Conservation (phyloP, 2,113 vertebrate species). For the Guaruba guarouba region DNA sequence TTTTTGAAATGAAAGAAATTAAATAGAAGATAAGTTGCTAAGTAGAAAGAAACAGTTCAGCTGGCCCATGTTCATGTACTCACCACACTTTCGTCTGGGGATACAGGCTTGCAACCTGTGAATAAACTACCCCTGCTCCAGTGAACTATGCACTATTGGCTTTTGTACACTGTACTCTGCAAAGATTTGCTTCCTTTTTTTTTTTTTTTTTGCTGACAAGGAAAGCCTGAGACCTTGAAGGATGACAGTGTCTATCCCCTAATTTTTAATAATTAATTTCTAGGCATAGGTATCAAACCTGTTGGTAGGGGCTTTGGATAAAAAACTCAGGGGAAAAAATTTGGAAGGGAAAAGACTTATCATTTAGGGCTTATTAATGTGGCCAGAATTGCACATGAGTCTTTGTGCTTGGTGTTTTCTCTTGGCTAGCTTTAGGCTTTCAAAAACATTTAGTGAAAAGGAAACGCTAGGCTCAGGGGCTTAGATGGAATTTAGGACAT, state of each 20-base stretch:
- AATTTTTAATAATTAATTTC: neutral
- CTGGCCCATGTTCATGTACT: neutral
- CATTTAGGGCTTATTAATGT: neutral
- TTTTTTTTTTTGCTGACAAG: neutral
- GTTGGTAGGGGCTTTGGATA: neutral
- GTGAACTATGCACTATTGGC: neutral
- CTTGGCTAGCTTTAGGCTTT: neutral
- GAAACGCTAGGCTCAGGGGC: neutral
- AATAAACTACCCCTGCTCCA: neutral
- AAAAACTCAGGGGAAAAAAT: neutral
- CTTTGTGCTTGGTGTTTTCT: conserved; percentile 6
- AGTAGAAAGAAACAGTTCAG: neutral
- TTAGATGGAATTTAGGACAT: conserved; percentile 29
- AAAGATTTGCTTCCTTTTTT: neutral
- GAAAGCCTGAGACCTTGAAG: neutral
- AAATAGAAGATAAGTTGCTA: neutral
- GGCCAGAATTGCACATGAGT: neutral
- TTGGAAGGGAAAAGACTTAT: conserved; percentile 8
- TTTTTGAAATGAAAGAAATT: neutral
- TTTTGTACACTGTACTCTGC: accelerated
- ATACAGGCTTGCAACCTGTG: neutral
- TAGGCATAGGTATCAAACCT: neutral
- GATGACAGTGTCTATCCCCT: neutral
- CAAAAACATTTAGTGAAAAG: neutral
- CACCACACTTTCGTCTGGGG: neutral